Conservation (phyloP, 2,113 vertebrate species). For the Sceloporus undulatus region DNA sequence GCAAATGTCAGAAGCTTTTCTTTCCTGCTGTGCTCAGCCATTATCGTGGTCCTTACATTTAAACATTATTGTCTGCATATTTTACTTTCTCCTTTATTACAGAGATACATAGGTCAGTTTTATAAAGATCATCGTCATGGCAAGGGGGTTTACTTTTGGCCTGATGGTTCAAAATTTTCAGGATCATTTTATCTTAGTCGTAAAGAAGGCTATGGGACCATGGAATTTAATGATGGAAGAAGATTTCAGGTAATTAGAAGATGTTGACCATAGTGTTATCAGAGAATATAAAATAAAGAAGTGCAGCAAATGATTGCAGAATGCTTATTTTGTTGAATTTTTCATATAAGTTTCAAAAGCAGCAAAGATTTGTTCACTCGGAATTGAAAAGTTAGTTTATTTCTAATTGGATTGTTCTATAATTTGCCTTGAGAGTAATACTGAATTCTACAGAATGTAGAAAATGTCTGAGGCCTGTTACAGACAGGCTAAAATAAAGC, state of each 20-base stretch:
- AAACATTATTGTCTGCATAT: not conserved
- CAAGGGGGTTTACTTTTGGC: slow-evolving; percentile 81
- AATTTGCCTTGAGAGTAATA: not conserved
- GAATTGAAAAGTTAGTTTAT: not conserved
- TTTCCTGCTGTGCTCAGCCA: not conserved
- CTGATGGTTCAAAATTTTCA: slow-evolving; percentile 81
- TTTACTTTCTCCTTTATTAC: slow-evolving; percentile 23
- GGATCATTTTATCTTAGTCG: slow-evolving; percentile 88
- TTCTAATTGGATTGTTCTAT: not conserved
- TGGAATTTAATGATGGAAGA: slow-evolving; percentile 74
- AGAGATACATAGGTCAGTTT: slow-evolving; percentile 86
- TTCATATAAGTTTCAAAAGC: not conserved
- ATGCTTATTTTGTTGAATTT: not conserved
- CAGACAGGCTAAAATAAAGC: too few relatives aligned
- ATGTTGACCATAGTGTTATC: not conserved
- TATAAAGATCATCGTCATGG: slow-evolving; percentile 87
- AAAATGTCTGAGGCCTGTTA: not conserved
- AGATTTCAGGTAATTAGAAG: slow-evolving; percentile 82
- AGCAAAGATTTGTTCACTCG: not conserved
- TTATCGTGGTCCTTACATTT: not conserved
- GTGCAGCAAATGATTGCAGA: not conserved
- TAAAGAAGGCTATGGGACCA: slow-evolving; percentile 87
- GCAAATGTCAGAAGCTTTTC: not conserved
- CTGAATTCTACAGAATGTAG: not conserved
- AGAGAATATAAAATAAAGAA: not conserved